These are phyloP conservation scores for Liparis tanakae DNA, from an alignment of 2,797 vertebrate species.

Conservation along the genomic window DNA sequence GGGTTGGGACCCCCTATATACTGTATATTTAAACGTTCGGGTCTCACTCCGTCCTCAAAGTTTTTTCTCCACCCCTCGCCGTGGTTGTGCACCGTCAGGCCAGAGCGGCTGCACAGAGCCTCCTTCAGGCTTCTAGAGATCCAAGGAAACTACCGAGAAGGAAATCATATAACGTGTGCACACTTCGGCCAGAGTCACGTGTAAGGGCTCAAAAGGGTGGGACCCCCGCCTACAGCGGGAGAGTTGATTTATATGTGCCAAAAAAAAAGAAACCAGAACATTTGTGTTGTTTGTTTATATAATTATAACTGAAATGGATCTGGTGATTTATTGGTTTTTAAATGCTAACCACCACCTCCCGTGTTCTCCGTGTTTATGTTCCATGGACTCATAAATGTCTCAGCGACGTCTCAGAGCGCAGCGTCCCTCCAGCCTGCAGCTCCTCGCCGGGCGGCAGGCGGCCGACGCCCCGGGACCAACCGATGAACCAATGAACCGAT, in stretches of 20 bases:
- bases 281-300: not conserved
- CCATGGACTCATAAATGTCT: not conserved
- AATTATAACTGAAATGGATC: not conserved
- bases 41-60: no score
- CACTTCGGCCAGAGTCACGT: not conserved
- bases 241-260: not conserved
- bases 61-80: no score
- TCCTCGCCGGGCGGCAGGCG: no score
- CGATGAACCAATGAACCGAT: no score
- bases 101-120: no score
- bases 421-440: no score
- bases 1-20: not conserved
- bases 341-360: slow-evolving; percentile 7
- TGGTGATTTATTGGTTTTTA: slow-evolving; percentile 9
- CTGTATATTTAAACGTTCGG: not conserved
- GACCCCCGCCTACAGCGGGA: not conserved
- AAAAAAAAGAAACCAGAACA: not conserved
- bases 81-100: no score
- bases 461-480: no score
- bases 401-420: slow-evolving; percentile 5
- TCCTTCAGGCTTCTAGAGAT: no score
- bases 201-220: not conserved
- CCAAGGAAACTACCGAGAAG: no score
- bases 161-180: no score
- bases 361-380: slow-evolving; percentile 11